phyloP scores from a whole-genome alignment of 2,888 invertebrate species.

The Campopleginae sp. region DNA sequence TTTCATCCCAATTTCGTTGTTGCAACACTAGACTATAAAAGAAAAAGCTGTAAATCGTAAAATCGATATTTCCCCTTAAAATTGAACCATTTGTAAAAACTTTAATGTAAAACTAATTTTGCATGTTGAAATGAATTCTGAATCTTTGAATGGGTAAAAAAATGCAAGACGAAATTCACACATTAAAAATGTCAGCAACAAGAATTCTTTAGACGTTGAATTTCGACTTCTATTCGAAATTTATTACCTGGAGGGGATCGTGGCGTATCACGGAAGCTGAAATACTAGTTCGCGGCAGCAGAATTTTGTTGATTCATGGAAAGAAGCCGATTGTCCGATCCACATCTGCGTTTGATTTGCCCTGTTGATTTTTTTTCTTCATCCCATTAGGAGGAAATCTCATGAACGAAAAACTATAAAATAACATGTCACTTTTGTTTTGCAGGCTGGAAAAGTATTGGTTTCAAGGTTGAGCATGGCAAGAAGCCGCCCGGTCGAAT shows the following conservation, averaged over 20 bases:
- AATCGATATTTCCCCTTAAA: not conserved
- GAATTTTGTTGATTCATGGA: not conserved
- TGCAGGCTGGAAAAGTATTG: slow-evolving; percentile 88
- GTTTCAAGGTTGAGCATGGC: slow-evolving; percentile 87
- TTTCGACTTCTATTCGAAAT: not conserved
- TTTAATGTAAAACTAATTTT: not conserved
- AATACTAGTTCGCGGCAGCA: not conserved
- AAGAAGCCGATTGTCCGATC: not conserved
- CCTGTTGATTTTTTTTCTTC: not conserved
- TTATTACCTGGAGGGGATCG: not conserved
- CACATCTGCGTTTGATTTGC: not conserved
- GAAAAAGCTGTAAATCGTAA: not conserved
- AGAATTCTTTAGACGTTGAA: not conserved
- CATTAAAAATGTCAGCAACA: not conserved
- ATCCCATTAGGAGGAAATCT: not conserved
- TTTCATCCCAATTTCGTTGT: not conserved
- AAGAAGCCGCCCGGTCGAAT: slow-evolving; percentile 87
- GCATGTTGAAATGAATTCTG: not conserved
- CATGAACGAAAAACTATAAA: not conserved
- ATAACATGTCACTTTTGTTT: slow-evolving; percentile 56
- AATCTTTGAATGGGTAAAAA: not conserved
- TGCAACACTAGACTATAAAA: not conserved
- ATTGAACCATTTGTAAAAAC: not conserved
- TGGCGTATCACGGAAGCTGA: not conserved
- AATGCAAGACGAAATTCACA: not conserved